Percentiles rank a stretch among this genome's conserved stretches.
Evolutionary conservation across 2,888 invertebrate genomes (phyloP).

Genomic region (Sinopyrophorus schimmeli): DNA sequence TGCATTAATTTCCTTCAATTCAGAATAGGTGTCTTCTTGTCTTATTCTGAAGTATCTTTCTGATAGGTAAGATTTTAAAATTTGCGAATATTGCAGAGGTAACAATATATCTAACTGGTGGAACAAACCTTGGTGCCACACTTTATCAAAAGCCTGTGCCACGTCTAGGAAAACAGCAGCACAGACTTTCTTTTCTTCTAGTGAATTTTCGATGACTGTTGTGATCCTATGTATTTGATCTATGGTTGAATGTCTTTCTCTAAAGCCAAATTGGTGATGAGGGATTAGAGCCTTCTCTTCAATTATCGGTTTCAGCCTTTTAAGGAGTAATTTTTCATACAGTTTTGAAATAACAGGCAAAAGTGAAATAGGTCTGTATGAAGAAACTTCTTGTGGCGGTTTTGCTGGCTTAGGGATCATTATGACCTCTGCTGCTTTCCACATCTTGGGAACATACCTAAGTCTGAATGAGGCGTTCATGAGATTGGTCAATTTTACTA

Average conservation of each 20-base stretch:
- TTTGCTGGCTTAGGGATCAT: conserved; percentile 39
- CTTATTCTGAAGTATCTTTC: conserved; percentile 7
- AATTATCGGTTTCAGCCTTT: conserved; percentile 24
- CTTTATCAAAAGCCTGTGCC: conserved; percentile 31
- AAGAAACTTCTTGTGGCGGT: conserved; percentile 26
- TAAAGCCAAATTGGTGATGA: conserved; percentile 31
- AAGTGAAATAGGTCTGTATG: conserved; percentile 38
- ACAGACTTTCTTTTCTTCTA: conserved; percentile 23
- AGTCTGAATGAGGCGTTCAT: conserved; percentile 4
- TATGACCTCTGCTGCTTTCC: conserved; percentile 35
- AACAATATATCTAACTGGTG: conserved; percentile 5
- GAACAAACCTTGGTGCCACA: conserved; percentile 31
- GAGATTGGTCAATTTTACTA: conserved; percentile 3
- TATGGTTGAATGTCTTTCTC: conserved; percentile 31
- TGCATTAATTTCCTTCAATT: conserved; percentile 2
- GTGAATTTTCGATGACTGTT: conserved; percentile 14
- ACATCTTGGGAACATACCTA: conserved; percentile 9
- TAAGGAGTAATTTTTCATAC: conserved; percentile 37
- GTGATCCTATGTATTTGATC: conserved; percentile 34
- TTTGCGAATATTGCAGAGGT: conserved; percentile 15
- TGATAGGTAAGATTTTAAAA: conserved; percentile 7
- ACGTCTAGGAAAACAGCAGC: conserved; percentile 25
- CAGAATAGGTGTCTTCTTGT: conserved; percentile 7
- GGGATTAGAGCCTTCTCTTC: conserved; percentile 23
- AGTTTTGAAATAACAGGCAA: too few relatives aligned